A percentile compares a stretch with the other conserved stretches of the same genome.
Conservation (phyloP, 1,140 invertebrate species). For the Gonatopus flavifemur region DNA sequence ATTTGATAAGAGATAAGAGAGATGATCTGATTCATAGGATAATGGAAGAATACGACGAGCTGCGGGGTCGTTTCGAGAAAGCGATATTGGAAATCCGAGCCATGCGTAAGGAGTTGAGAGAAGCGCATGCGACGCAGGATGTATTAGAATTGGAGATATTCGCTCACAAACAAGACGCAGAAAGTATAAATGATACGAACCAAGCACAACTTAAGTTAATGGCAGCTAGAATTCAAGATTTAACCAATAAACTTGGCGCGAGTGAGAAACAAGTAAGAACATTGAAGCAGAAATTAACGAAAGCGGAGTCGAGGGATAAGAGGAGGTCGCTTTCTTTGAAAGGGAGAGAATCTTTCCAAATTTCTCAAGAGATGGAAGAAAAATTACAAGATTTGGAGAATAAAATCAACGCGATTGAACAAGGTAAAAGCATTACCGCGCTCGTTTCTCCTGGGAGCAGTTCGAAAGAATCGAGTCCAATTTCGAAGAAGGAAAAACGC, state of each 20-base stretch:
- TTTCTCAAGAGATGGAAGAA: slow-evolving; percentile 80
- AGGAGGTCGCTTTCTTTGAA: slow-evolving; percentile 79
- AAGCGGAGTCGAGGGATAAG: slow-evolving; percentile 76
- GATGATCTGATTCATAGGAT: slow-evolving; percentile 53
- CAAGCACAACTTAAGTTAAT: slow-evolving; percentile 76
- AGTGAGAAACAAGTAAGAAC: slow-evolving; percentile 82
- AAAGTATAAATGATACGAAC: slow-evolving; percentile 68
- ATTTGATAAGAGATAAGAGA: neutral
- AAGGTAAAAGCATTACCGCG: slow-evolving; percentile 37
- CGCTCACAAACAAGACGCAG: slow-evolving; percentile 72
- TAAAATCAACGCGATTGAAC: slow-evolving; percentile 71
- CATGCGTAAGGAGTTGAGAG: slow-evolving; percentile 79
- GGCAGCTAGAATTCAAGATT: slow-evolving; percentile 80
- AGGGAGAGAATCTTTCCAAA: slow-evolving; percentile 74
- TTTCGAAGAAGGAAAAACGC: slow-evolving; percentile 55
- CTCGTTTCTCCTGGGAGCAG: slow-evolving; percentile 42
- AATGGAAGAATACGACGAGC: slow-evolving; percentile 77
- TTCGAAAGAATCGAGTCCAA: slow-evolving; percentile 58
- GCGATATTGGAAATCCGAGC: slow-evolving; percentile 79
- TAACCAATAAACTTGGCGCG: slow-evolving; percentile 76
- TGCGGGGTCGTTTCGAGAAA: slow-evolving; percentile 76
- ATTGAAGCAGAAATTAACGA: slow-evolving; percentile 77
- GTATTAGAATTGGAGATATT: slow-evolving; percentile 76
- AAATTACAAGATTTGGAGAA: slow-evolving; percentile 78
- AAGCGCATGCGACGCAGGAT: slow-evolving; percentile 77